These are phyloP conservation scores for Cheilosia variabilis DNA, from an alignment of 2,888 invertebrate genomes.

Conservation along the genomic window DNA sequence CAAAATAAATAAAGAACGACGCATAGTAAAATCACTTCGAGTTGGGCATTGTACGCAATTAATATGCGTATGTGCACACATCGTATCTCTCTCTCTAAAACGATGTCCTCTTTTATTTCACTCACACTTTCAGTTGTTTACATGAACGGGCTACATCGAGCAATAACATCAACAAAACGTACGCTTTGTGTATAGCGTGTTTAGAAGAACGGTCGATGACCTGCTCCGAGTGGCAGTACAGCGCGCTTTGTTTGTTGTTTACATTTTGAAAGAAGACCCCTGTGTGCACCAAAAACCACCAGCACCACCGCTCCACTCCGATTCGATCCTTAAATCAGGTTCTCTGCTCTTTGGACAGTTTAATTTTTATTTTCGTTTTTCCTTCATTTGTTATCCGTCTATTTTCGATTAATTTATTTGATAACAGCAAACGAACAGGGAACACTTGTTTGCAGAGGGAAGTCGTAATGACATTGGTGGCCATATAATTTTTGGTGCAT, in stretches of 20 bases:
- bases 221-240: conserved; percentile 38
- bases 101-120: conserved; percentile 8
- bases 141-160: conserved; percentile 17
- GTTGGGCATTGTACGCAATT: conserved; percentile 47
- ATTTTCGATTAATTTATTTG: conserved; percentile 50
- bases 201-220: conserved; percentile 67
- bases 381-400: conserved; percentile 20
- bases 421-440: conserved; percentile 37
- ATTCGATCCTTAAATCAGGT: conserved; percentile 56
- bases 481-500: background rate
- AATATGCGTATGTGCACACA: conserved; percentile 3
- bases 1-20: conserved; percentile 33
- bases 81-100: conserved; percentile 15
- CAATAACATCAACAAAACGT: conserved; percentile 64
- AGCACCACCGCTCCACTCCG: background rate
- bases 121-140: conserved; percentile 43
- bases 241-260: conserved; percentile 56
- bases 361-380: background rate
- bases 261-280: conserved; percentile 38
- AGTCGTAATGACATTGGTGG: background rate
- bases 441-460: conserved; percentile 51
- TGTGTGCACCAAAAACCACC: conserved; percentile 2
- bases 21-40: conserved; percentile 51
- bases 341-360: conserved; percentile 25
- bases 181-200: conserved; percentile 37